Percentiles rank a stretch among this genome's conserved stretches.
Evolutionary conservation across 2,888 invertebrate species (phyloP).

Genomic region (Acleris holmiana): DNA sequence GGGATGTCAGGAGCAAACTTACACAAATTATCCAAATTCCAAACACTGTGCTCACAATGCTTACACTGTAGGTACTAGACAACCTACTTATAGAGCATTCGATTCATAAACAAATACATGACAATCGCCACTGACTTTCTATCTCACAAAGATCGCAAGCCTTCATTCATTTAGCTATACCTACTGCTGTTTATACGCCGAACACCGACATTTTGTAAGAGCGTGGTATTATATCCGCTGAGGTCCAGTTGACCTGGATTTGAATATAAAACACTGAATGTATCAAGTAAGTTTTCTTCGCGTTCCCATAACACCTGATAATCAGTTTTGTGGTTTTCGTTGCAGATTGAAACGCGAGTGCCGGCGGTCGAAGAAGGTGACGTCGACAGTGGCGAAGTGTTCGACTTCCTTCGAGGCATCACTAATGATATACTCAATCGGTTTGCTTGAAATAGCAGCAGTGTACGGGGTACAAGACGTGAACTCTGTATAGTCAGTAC

Average conservation of each 20-base stretch:
- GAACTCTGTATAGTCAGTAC: neutral
- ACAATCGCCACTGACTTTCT: no score
- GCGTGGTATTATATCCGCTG: no score
- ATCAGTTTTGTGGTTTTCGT: constrained; percentile 40
- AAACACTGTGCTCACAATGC: no score
- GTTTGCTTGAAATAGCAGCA: constrained; percentile 49
- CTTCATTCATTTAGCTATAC: neutral
- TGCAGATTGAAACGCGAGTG: constrained; percentile 53
- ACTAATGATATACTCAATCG: constrained; percentile 73
- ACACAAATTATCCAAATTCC: no score
- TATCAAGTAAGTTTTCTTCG: no score
- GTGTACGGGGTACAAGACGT: neutral
- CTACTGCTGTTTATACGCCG: neutral
- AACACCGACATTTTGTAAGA: no score
- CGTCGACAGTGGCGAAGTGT: constrained; percentile 64
- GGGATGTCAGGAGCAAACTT: no score
- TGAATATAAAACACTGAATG: no score
- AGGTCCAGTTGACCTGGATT: no score
- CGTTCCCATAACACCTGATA: neutral
- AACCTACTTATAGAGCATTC: neutral
- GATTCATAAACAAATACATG: no score
- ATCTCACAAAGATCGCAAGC: no score
- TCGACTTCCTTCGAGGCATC: constrained; percentile 72
- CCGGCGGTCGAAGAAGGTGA: constrained; percentile 49
- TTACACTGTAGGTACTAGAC: no score